These are phyloP conservation scores for Xenopus tropicalis DNA, from an alignment of 2,113 vertebrate species.

Conservation along the genomic window UCB_Xtro_10.0 CM004451.2:70814501-70815000, in stretches of 20 bases:
- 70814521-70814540: slow-evolving; percentile 69
- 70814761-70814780: slow-evolving; percentile 82
- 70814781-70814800: slow-evolving; percentile 82
- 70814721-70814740: slow-evolving; percentile 80
- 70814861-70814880: too few species aligned
- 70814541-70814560: slow-evolving; percentile 81
- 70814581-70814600: slow-evolving; percentile 68
- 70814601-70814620: slow-evolving; percentile 60
- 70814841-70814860: too few species aligned
- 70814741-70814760: slow-evolving; percentile 86
- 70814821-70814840: too few species aligned
- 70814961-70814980: not conserved
- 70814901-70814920: not conserved
- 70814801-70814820: slow-evolving; percentile 43
- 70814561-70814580: slow-evolving; percentile 62
- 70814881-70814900: not conserved
- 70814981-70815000: too few species aligned
- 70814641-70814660: slow-evolving; percentile 14
- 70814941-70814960: not conserved
- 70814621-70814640: slow-evolving; percentile 49
- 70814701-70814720: slow-evolving; percentile 50
- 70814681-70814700: slow-evolving; percentile 48
- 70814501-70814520: slow-evolving; percentile 66
- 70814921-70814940: not conserved
- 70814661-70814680: slow-evolving; percentile 43